Conservation (phyloP, 2,888 invertebrate genomes). For the Syrista parreyssii region DNA sequence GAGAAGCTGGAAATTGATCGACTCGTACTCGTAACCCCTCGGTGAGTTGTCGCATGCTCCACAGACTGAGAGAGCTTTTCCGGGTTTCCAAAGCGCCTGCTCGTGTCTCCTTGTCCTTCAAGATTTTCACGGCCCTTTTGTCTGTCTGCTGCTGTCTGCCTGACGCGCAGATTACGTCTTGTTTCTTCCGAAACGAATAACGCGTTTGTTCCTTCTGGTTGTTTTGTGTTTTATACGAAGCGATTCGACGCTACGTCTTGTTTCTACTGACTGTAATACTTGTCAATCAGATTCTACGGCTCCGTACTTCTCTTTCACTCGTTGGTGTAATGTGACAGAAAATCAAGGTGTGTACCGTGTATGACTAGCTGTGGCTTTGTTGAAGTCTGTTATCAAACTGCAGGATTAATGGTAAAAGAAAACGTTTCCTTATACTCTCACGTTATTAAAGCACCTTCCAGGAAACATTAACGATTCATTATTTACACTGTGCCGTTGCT, state of each 20-base stretch:
- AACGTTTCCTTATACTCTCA: background rate
- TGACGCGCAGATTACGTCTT: background rate
- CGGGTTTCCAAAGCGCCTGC: conserved; percentile 30
- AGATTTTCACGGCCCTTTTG: background rate
- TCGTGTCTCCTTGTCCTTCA: conserved; percentile 11
- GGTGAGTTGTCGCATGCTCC: conserved; percentile 13
- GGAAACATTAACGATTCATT: background rate
- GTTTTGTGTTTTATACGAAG: background rate
- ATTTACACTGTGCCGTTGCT: background rate
- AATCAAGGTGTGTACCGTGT: background rate
- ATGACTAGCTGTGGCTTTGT: background rate
- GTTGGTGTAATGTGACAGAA: background rate
- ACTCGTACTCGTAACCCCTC: conserved; percentile 24
- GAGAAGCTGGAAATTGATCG: conserved; percentile 59
- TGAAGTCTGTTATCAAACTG: background rate
- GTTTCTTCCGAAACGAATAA: background rate
- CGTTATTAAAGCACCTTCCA: background rate
- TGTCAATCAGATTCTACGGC: background rate
- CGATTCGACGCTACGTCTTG: background rate
- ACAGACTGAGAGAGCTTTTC: background rate
- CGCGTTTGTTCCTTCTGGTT: background rate
- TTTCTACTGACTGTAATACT: background rate
- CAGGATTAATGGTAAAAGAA: background rate
- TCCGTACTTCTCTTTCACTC: background rate
- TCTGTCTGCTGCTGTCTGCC: background rate